phyloP scores from a whole-genome alignment of 2,888 invertebrate genomes.

The Ochropacha duplaris region DNA sequence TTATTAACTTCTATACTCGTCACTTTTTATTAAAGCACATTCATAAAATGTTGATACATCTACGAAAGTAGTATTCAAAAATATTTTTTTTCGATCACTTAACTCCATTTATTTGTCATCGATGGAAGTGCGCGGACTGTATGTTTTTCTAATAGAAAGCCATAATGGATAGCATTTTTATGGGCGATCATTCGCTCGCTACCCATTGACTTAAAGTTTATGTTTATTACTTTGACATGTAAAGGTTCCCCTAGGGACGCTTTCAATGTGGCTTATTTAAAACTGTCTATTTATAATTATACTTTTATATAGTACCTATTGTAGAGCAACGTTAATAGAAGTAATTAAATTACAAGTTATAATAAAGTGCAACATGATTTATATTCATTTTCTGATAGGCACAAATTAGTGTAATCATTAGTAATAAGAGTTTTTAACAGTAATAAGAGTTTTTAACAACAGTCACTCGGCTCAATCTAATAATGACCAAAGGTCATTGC shows the following conservation, averaged over 20 bases:
- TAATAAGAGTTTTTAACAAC: slow-evolving; percentile 37
- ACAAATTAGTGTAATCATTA: slow-evolving; percentile 32
- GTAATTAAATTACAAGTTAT: neutral
- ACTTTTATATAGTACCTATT: neutral
- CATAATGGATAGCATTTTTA: slow-evolving; percentile 45
- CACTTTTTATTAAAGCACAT: no score
- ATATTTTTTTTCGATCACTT: neutral
- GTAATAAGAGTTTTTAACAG: slow-evolving; percentile 36
- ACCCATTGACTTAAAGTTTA: slow-evolving; percentile 33
- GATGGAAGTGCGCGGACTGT: slow-evolving; percentile 13
- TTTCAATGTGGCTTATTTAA: neutral
- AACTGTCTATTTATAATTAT: neutral
- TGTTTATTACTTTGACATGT: slow-evolving; percentile 43
- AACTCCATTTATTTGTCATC: slow-evolving; percentile 11
- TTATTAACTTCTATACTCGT: neutral
- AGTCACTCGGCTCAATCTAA: slow-evolving; percentile 45
- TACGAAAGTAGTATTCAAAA: neutral
- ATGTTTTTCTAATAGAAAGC: slow-evolving; percentile 33
- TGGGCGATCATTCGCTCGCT: slow-evolving; percentile 40
- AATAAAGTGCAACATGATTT: neutral
- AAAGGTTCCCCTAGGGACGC: slow-evolving; percentile 25
- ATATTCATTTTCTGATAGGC: neutral
- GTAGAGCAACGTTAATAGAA: neutral
- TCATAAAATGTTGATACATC: neutral
- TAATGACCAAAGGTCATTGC: slow-evolving; percentile 58